Evolutionary conservation across 2,888 invertebrate species (phyloP).

Genomic region (Epistrophella euchroma): DNA sequence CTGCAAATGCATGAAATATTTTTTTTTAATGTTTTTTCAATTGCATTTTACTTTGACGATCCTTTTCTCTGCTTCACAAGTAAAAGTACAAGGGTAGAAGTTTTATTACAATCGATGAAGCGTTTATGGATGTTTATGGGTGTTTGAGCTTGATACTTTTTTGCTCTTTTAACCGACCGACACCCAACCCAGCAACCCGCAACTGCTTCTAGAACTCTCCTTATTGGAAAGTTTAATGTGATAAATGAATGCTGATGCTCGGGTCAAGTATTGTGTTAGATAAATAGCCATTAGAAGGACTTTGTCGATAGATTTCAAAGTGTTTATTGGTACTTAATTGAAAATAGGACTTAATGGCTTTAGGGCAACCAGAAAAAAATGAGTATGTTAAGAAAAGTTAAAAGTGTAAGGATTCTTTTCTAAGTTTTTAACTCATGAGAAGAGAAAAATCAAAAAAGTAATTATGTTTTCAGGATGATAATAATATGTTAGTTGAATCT

Average conservation of each 20-base stretch:
- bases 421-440: no score
- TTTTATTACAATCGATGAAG: conserved; percentile 69
- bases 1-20: conserved; percentile 50
- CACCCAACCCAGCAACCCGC: not conserved
- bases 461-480: no score
- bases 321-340: conserved; percentile 70
- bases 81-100: conserved; percentile 2
- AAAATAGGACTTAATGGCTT: conserved; percentile 39
- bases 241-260: conserved; percentile 43
- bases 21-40: conserved; percentile 37
- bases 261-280: conserved; percentile 54
- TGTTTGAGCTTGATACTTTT: conserved; percentile 37
- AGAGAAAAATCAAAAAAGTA: no score
- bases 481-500: no score
- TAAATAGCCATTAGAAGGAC: conserved; percentile 64
- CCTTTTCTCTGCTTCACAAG: not conserved
- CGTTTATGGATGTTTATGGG: conserved; percentile 61
- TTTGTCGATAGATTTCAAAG: conserved; percentile 68
- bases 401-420: no score
- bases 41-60: conserved; percentile 48
- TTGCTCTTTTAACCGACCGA: not conserved
- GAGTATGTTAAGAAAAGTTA: not conserved
- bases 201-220: not conserved
- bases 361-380: not conserved
- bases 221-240: conserved; percentile 9